Conservation (phyloP, 2,797 vertebrate genomes). For the Poecilia gillii region DNA sequence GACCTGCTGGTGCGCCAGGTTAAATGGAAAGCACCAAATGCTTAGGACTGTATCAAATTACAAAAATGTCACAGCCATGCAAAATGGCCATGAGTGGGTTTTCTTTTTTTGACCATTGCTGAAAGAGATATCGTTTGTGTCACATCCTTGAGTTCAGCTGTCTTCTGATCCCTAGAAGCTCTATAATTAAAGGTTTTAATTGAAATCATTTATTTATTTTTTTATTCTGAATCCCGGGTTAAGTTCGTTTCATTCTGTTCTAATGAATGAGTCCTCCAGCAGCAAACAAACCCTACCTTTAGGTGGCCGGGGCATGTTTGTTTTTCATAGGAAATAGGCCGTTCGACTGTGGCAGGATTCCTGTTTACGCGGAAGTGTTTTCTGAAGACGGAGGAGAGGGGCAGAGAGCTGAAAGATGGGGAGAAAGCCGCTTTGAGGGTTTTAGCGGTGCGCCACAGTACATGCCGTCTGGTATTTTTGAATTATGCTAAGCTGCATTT, state of each 20-base stretch:
- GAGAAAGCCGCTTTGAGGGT: constrained; percentile 76
- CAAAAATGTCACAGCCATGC: not conserved
- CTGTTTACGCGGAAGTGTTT: constrained; percentile 60
- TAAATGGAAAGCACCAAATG: not conserved
- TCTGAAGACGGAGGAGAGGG: constrained; percentile 56
- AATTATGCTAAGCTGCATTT: constrained; percentile 78
- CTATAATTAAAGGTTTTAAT: not conserved
- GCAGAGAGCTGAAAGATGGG: constrained; percentile 55
- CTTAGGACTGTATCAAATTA: not conserved
- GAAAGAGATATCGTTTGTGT: not conserved
- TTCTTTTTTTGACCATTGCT: not conserved
- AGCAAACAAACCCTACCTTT: constrained; percentile 41
- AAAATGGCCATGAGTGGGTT: not conserved
- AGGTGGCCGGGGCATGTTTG: constrained; percentile 30
- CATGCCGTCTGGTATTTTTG: constrained; percentile 75
- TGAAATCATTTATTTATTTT: not conserved
- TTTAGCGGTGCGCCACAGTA: constrained; percentile 62
- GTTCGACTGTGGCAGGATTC: constrained; percentile 46
- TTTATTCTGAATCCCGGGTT: not conserved
- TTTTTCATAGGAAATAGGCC: constrained; percentile 44
- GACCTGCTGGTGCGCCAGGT: not conserved
- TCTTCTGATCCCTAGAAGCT: not conserved
- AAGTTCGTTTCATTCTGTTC: constrained; percentile 1
- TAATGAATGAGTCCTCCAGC: constrained; percentile 34
- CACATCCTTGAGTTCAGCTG: not conserved